Percentiles rank a stretch among this genome's conserved stretches.
Evolutionary conservation across 2,113 vertebrate genomes (phyloP).

Genomic region (Pterocles gutturalis): DNA sequence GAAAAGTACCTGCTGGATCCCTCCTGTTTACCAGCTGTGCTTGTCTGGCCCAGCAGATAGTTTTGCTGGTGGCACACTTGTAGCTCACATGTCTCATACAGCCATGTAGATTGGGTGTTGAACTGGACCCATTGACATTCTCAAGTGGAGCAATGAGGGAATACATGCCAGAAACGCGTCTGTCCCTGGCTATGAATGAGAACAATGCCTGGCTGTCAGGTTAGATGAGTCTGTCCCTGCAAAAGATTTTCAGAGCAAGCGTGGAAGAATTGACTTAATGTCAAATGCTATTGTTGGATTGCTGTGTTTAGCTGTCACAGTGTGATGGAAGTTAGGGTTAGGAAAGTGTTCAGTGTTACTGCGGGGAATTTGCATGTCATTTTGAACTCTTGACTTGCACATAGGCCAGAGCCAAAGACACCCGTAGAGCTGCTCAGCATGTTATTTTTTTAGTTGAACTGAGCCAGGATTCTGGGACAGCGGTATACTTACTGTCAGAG

Average conservation of each 20-base stretch:
- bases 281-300: constrained; percentile 53
- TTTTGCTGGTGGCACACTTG: background rate
- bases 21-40: background rate
- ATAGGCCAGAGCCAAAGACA: constrained; percentile 28
- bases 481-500: constrained; percentile 34
- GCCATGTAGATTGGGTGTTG: background rate
- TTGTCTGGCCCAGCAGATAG: background rate
- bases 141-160: constrained; percentile 27
- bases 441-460: constrained; percentile 33
- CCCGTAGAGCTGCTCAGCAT: constrained; percentile 23
- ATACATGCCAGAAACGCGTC: background rate
- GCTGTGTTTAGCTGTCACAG: constrained; percentile 54
- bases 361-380: constrained; percentile 51
- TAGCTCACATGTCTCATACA: background rate
- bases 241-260: constrained; percentile 27
- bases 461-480: constrained; percentile 59
- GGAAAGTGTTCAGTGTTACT: constrained; percentile 41
- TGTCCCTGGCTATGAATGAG: constrained; percentile 23
- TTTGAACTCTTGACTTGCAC: constrained; percentile 64
- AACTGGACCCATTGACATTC: background rate
- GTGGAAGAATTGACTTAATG: constrained; percentile 7
- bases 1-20: background rate
- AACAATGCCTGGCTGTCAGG: constrained; percentile 62
- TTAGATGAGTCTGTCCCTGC: constrained; percentile 20
- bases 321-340: constrained; percentile 61